phyloP scores from a whole-genome alignment of 64 coral and sea anemone genomes.

The Montipora capricornis region DNA sequence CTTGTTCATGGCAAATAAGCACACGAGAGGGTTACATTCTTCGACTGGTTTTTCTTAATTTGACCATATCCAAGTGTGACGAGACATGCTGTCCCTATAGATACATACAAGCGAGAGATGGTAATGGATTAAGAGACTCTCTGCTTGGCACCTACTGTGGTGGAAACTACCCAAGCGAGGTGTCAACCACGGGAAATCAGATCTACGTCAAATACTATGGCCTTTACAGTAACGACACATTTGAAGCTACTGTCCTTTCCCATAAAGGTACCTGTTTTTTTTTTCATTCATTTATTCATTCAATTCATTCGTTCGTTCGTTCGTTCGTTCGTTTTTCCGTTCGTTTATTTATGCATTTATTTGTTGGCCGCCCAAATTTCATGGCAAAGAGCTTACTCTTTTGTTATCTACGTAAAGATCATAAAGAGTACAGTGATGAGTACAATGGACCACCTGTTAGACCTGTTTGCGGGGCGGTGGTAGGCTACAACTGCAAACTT shows the following conservation, averaged over 20 bases:
- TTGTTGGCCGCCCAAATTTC: too few relatives aligned
- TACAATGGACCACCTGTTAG: too few relatives aligned
- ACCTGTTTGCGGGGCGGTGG: too few relatives aligned
- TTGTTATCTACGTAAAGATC: constrained; percentile 15
- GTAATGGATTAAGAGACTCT: neutral
- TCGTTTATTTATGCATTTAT: too few relatives aligned
- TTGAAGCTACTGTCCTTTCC: constrained; percentile 2
- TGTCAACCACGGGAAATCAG: constrained; percentile 5
- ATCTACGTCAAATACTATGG: neutral
- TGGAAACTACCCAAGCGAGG: neutral
- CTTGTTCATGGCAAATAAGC: neutral
- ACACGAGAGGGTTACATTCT: constrained; percentile 21
- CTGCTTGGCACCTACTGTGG: constrained; percentile 12
- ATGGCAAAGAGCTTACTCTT: too few relatives aligned
- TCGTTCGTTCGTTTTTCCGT: neutral
- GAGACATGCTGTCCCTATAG: neutral
- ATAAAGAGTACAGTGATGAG: constrained; percentile 2
- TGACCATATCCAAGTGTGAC: neutral
- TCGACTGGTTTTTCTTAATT: neutral
- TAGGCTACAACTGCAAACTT: too few relatives aligned
- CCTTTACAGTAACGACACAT: neutral
- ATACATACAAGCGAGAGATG: constrained; percentile 7
- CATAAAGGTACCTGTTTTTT: neutral
- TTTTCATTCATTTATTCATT: neutral
- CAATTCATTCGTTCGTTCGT: too few relatives aligned